A percentile compares a stretch with the other conserved stretches of the same genome.
phyloP scores from a whole-genome alignment of 23 tunicate genomes.

The Trididemnum nubilum region DNA sequence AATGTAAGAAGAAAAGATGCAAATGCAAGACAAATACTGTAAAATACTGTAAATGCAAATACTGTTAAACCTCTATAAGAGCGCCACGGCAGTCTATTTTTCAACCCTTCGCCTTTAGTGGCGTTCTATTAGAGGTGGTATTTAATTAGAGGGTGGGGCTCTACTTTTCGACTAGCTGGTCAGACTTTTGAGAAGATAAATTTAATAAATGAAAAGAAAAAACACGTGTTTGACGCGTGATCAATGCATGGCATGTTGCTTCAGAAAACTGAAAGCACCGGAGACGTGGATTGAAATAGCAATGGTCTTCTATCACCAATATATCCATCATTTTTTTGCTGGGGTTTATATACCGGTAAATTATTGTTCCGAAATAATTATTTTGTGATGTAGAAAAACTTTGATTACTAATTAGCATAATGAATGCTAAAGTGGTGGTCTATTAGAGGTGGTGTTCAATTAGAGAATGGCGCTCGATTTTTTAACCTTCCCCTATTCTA shows the following conservation, averaged over 20 bases:
- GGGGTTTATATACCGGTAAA: not conserved
- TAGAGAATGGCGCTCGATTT: constrained; percentile 8
- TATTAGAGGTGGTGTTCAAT: not conserved
- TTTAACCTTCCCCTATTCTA: constrained; percentile 12
- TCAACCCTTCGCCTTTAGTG: not conserved
- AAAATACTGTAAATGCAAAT: too few species aligned
- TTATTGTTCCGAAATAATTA: not conserved
- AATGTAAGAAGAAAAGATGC: too few species aligned
- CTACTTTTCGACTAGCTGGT: not conserved
- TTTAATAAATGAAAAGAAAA: not conserved
- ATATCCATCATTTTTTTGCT: not conserved
- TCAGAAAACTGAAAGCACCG: not conserved
- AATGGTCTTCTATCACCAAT: not conserved
- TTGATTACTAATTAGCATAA: not conserved
- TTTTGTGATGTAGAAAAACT: not conserved
- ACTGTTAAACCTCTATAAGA: not conserved
- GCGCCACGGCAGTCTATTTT: not conserved
- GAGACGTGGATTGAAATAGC: not conserved
- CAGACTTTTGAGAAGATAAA: not conserved
- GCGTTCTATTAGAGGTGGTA: not conserved
- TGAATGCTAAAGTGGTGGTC: not conserved
- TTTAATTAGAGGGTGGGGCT: not conserved
- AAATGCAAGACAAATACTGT: too few species aligned
- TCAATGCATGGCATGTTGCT: constrained; percentile 1
- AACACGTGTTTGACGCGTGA: too few species aligned